These are phyloP conservation scores for Halcyon leucocephala DNA, from an alignment of 2,797 vertebrate genomes.

Conservation along the genomic window DNA sequence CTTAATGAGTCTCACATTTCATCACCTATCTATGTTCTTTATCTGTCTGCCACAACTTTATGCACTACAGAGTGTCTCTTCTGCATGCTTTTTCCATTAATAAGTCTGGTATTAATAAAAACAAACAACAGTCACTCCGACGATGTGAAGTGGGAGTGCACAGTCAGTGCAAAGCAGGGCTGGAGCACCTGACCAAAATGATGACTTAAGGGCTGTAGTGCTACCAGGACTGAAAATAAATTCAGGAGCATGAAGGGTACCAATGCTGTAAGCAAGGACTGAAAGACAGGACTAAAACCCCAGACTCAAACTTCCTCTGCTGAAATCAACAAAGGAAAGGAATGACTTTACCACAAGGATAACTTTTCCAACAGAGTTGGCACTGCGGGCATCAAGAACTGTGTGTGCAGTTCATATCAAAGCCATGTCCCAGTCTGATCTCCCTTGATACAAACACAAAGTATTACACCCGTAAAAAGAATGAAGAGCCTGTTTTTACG, in stretches of 20 bases:
- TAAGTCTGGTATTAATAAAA: not conserved
- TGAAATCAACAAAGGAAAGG: not conserved
- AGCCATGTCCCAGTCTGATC: not conserved
- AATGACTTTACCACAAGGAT: not conserved
- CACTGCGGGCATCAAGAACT: fast-evolving
- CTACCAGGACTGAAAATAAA: not conserved
- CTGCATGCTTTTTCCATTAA: not conserved
- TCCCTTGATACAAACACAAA: not conserved
- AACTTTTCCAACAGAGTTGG: not conserved
- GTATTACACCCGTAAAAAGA: not conserved
- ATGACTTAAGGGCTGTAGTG: not conserved
- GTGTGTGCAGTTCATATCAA: not conserved
- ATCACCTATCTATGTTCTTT: not conserved
- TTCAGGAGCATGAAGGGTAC: not conserved
- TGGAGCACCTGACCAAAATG: not conserved
- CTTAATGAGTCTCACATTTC: not conserved
- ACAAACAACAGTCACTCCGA: not conserved
- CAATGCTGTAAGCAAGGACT: not conserved
- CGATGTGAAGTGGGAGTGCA: not conserved
- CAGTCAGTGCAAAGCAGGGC: not conserved
- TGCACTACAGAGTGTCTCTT: not conserved
- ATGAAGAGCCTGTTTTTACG: not conserved
- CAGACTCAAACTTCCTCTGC: not conserved
- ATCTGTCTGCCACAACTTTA: not conserved
- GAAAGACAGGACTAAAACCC: not conserved